Conservation (phyloP, 1,140 invertebrate species). For the Akabosia matsudoensis region DNA sequence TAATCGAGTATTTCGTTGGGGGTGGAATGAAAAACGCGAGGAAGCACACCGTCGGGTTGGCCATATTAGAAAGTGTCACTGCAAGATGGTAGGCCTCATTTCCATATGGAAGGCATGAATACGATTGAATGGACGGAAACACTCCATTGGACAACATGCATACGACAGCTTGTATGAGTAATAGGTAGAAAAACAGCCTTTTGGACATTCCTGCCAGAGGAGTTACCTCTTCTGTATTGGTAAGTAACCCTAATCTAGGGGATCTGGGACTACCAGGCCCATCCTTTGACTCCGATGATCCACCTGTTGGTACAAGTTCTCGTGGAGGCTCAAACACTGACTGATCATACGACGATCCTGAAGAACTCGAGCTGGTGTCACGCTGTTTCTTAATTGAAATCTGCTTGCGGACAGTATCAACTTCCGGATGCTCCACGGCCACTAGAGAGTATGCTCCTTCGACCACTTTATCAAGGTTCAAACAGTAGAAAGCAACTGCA, state of each 20-base stretch:
- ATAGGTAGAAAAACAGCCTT: constrained; percentile 43
- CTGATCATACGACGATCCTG: background rate
- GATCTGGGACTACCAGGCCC: background rate
- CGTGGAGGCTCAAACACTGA: background rate
- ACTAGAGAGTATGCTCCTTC: background rate
- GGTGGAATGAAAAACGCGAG: constrained; percentile 70
- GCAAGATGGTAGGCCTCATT: constrained; percentile 75
- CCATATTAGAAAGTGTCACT: constrained; percentile 74
- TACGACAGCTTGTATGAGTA: constrained; percentile 48
- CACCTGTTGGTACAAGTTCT: background rate
- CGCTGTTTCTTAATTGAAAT: background rate
- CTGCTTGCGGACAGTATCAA: background rate
- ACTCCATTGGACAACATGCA: constrained; percentile 72
- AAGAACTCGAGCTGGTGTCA: background rate
- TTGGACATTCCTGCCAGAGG: background rate
- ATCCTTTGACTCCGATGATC: background rate
- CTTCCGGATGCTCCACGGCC: background rate
- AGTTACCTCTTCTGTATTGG: background rate
- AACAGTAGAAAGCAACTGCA: constrained; percentile 52
- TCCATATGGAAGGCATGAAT: constrained; percentile 83
- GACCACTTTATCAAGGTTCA: background rate
- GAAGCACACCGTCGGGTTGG: constrained; percentile 78
- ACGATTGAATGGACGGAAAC: constrained; percentile 79
- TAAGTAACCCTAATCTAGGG: background rate
- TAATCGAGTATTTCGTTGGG: constrained; percentile 60